Evolutionary conservation across 2,888 invertebrate genomes (phyloP).

Genomic region (Macrosiphum euphorbiae): DNA sequence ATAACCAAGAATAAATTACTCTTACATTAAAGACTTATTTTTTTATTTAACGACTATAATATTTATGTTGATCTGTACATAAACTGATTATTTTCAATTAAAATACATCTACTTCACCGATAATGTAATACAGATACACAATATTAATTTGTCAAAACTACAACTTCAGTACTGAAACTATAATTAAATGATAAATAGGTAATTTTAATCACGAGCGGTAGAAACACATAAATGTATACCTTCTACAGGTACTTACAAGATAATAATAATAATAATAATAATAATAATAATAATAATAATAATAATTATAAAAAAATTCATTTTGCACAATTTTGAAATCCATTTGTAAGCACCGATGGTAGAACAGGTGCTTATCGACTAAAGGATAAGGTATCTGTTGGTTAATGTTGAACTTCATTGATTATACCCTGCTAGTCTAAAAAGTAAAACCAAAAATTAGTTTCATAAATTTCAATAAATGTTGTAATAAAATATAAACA

Average conservation of each 20-base stretch:
- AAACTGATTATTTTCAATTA: conserved; percentile 36
- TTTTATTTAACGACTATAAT: conserved; percentile 41
- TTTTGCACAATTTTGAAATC: conserved; percentile 37
- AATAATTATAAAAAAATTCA: background rate
- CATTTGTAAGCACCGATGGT: conserved; percentile 53
- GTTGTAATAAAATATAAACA: background rate
- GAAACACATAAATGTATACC: conserved; percentile 20
- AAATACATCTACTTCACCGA: conserved; percentile 34
- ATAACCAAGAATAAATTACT: conserved; percentile 28
- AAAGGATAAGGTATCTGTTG: conserved; percentile 33
- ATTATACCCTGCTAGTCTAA: conserved; percentile 55
- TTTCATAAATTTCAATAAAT: background rate
- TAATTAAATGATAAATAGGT: conserved; percentile 47
- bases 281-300: conserved; percentile 14
- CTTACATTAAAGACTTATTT: conserved; percentile 3
- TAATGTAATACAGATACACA: conserved; percentile 34
- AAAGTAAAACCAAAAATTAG: background rate
- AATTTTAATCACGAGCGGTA: conserved; percentile 13
- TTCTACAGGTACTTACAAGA: conserved; percentile 44
- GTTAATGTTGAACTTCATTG: conserved; percentile 26
- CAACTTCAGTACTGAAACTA: conserved; percentile 38
- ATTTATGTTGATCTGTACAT: conserved; percentile 1
- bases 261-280: conserved; percentile 19
- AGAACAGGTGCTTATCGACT: background rate
- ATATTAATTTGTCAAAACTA: conserved; percentile 31